These are phyloP conservation scores for Drosophila melanica DNA, from an alignment of 1,140 invertebrate species.

Conservation along the genomic window DNA sequence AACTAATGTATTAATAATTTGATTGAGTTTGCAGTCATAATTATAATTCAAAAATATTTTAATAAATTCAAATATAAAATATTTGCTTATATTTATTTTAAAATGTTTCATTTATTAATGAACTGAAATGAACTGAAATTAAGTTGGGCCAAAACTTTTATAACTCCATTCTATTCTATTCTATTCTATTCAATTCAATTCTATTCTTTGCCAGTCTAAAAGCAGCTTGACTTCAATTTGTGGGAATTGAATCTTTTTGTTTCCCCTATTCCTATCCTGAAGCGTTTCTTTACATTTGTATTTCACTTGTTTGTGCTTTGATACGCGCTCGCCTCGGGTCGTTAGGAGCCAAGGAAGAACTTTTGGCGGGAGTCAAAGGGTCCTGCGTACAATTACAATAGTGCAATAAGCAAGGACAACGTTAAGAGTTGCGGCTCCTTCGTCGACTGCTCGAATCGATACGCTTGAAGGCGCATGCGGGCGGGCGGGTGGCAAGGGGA, in stretches of 20 bases:
- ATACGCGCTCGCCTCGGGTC: background rate
- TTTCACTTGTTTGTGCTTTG: constrained; percentile 3
- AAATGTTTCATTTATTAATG: no score
- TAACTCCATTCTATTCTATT: background rate
- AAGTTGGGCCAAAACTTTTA: background rate
- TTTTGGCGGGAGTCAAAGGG: background rate
- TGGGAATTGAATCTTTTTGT: constrained; percentile 7
- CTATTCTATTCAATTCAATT: background rate
- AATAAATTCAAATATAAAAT: no score
- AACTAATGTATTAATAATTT: no score
- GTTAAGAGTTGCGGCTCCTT: background rate
- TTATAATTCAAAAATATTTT: no score
- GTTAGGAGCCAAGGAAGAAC: background rate
- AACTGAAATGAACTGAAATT: background rate
- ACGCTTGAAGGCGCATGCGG: background rate
- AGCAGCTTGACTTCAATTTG: constrained; percentile 10
- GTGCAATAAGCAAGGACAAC: constrained; percentile 18
- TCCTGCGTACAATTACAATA: constrained; percentile 3
- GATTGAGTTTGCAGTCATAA: no score
- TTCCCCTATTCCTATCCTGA: no score
- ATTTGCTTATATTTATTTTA: no score
- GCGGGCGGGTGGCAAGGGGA: background rate
- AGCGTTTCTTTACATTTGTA: no score
- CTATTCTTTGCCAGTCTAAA: background rate
- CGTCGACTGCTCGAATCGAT: constrained; percentile 3